These are phyloP conservation scores for Falco columbarius DNA, from an alignment of 2,797 vertebrate genomes.

Conservation along the genomic window DNA sequence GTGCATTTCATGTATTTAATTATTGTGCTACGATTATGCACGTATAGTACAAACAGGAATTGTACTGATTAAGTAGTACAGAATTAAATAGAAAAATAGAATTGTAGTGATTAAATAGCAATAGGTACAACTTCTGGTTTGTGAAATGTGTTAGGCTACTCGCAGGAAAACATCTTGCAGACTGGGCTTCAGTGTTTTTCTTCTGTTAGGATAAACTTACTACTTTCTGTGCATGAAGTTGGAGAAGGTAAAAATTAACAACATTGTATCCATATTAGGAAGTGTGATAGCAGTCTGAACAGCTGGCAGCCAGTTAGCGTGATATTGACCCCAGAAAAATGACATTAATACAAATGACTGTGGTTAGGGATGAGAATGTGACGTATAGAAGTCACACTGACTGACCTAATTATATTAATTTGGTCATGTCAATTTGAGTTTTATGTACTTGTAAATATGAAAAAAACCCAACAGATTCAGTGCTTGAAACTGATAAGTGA, in stretches of 20 bases:
- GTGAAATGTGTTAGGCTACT: background rate
- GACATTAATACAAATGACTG: background rate
- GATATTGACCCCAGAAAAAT: background rate
- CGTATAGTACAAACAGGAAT: background rate
- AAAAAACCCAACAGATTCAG: background rate
- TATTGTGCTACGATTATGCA: background rate
- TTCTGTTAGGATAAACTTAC: background rate
- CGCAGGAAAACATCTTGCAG: background rate
- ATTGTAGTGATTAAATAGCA: background rate
- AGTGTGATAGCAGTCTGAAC: background rate
- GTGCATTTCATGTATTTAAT: background rate
- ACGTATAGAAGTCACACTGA: background rate
- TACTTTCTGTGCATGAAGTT: background rate
- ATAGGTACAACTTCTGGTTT: background rate
- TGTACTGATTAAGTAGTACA: too few relatives aligned
- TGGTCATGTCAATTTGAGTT: background rate
- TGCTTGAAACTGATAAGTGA: background rate
- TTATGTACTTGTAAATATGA: background rate
- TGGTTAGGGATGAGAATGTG: background rate
- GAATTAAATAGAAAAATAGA: too few relatives aligned
- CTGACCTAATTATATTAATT: background rate
- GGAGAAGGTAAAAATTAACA: background rate
- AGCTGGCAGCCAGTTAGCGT: background rate
- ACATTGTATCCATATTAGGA: background rate
- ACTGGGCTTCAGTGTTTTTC: background rate